A percentile compares a stretch with the other conserved stretches of the same genome.
phyloP scores from a whole-genome alignment of 1,140 invertebrate genomes.

The Coenobita brevimanus region DNA sequence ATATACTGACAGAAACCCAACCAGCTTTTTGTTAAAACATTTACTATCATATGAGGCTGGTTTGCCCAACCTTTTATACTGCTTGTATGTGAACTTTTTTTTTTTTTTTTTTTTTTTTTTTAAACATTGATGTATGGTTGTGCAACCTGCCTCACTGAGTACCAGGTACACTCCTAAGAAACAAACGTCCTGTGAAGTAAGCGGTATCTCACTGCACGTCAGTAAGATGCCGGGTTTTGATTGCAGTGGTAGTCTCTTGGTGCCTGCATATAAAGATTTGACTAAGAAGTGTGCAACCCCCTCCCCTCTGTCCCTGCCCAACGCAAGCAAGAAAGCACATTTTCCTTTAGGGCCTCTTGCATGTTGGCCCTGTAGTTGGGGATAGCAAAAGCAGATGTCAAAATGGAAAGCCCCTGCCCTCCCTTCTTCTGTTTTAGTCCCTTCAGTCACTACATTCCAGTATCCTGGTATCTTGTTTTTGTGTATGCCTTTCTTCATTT shows the following conservation, averaged over 20 bases:
- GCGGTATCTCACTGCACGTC: conserved; percentile 41
- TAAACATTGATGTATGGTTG: no score
- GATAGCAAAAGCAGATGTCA: conserved; percentile 47
- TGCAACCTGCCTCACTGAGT: no score
- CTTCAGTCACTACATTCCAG: no score
- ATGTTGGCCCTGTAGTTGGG: conserved; percentile 48
- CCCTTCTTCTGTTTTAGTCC: not conserved
- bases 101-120: no score
- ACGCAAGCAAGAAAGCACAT: conserved; percentile 8
- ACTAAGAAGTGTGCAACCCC: conserved; percentile 32
- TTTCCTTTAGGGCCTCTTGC: conserved; percentile 42
- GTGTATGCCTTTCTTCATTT: not conserved
- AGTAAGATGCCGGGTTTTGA: conserved; percentile 51
- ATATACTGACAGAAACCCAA: conserved; percentile 28
- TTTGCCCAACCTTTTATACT: conserved; percentile 34
- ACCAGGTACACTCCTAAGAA: conserved; percentile 25
- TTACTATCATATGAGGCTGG: conserved; percentile 47
- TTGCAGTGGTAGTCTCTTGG: conserved; percentile 57
- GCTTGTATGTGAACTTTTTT: conserved; percentile 10
- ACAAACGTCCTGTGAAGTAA: conserved; percentile 17
- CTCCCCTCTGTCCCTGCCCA: not conserved
- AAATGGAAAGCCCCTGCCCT: conserved; percentile 55
- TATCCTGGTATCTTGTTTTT: not conserved
- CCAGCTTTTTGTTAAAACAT: conserved; percentile 49
- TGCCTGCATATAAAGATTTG: conserved; percentile 46